Conservation (phyloP, 2,797 vertebrate genomes). For the Ciconia nigra region DNA sequence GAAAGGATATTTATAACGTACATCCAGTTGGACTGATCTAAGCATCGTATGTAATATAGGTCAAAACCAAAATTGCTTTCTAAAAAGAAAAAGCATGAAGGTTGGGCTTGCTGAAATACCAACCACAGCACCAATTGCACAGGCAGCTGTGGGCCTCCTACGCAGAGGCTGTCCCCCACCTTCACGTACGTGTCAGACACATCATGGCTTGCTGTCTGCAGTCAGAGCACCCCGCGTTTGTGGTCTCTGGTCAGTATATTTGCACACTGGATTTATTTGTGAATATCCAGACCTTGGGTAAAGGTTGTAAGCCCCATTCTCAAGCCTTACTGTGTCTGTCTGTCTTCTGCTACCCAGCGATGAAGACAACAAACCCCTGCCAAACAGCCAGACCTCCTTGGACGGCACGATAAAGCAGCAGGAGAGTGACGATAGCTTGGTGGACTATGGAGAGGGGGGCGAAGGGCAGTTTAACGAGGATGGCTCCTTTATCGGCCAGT, state of each 20-base stretch:
- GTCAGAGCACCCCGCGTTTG: neutral
- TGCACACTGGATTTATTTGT: neutral
- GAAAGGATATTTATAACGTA: neutral
- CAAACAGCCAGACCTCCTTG: slow-evolving; percentile 95
- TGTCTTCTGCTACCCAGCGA: slow-evolving; percentile 84
- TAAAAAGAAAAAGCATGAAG: neutral
- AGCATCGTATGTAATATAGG: accelerated
- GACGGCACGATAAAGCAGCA: slow-evolving; percentile 92
- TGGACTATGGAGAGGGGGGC: slow-evolving; percentile 96
- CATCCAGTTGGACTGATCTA: neutral
- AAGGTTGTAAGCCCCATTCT: neutral
- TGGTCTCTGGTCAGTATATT: neutral
- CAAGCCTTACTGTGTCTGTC: slow-evolving; percentile 49
- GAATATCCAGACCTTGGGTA: neutral
- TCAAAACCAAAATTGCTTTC: neutral
- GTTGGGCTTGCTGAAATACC: neutral
- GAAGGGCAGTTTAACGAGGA: slow-evolving; percentile 98
- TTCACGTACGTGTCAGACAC: neutral
- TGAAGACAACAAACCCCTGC: slow-evolving; percentile 97
- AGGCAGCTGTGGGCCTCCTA: neutral
- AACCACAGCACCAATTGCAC: neutral
- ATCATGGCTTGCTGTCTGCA: neutral
- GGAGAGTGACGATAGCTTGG: slow-evolving; percentile 96
- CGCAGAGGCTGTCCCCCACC: neutral
- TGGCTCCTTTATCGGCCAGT: slow-evolving; percentile 98